These are phyloP conservation scores for Argya squamiceps DNA, from an alignment of 2,797 vertebrate species.

Conservation along the genomic window DNA sequence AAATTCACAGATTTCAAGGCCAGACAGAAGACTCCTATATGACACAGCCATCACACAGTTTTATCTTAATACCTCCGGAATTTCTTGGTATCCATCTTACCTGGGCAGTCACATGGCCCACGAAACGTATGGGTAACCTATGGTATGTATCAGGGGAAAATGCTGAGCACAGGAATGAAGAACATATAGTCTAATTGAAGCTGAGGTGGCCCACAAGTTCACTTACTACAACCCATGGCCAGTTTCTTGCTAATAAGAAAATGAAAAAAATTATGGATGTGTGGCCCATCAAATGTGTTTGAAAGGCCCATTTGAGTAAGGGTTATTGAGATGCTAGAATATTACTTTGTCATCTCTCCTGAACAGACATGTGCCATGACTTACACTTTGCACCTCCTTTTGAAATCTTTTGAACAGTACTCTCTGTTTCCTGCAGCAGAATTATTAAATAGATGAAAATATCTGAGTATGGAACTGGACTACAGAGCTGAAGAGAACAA, in stretches of 20 bases:
- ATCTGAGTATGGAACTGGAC: background rate
- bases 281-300: background rate
- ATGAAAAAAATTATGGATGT: background rate
- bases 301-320: background rate
- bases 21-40: background rate
- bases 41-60: background rate
- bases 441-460: background rate
- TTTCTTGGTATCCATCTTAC: background rate
- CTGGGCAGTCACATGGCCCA: background rate
- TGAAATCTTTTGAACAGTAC: background rate
- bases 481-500: background rate
- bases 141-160: background rate
- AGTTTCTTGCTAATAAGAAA: background rate
- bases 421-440: background rate
- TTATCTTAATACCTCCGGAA: background rate
- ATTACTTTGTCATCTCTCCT: background rate
- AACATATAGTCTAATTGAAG: accelerated
- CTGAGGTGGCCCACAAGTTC: background rate
- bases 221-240: background rate
- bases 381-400: background rate
- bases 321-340: background rate
- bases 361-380: accelerated
- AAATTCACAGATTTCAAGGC: background rate
- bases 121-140: background rate
- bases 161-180: background rate